Evolutionary conservation across 2,113 vertebrate species (phyloP).

Genomic region (Cathartes aura): DNA sequence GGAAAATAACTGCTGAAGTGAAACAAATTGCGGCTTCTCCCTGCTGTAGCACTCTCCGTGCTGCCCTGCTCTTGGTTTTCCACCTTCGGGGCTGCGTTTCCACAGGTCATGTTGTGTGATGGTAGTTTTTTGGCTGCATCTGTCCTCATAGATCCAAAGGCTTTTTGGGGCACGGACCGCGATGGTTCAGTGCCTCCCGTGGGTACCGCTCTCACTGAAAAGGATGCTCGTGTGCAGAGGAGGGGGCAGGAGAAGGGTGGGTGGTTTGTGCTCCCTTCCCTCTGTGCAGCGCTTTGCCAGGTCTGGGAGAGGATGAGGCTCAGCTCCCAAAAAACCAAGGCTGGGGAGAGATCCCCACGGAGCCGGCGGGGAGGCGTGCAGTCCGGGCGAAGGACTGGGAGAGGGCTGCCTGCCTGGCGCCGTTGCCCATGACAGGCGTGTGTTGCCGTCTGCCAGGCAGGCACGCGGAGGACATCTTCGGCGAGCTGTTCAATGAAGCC

Average conservation of each 20-base stretch:
- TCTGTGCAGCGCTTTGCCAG: rapidly evolving
- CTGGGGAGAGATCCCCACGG: rapidly evolving
- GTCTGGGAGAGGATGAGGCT: background rate
- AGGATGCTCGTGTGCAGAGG: rapidly evolving
- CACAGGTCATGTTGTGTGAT: too few relatives aligned
- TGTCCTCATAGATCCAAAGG: background rate
- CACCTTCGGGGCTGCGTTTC: background rate
- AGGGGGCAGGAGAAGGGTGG: background rate
- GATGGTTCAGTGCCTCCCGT: background rate
- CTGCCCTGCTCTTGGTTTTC: background rate
- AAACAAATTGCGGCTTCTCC: rapidly evolving
- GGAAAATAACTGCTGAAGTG: background rate
- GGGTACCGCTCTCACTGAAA: rapidly evolving
- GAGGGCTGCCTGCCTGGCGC: background rate
- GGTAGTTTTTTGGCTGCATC: background rate
- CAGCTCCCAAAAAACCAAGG: background rate
- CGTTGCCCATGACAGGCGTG: rapidly evolving
- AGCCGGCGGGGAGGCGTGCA: rapidly evolving
- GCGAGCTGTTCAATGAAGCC: conserved; percentile 93
- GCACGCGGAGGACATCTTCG: conserved; percentile 92
- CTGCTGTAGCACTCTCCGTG: background rate
- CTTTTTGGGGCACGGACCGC: rapidly evolving
- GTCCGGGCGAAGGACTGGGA: background rate
- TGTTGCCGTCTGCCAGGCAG: conserved; percentile 66
- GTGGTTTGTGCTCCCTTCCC: background rate